These are phyloP conservation scores for Gila orcuttii DNA, from an alignment of 2,113 vertebrate species.

Conservation along the genomic window DNA sequence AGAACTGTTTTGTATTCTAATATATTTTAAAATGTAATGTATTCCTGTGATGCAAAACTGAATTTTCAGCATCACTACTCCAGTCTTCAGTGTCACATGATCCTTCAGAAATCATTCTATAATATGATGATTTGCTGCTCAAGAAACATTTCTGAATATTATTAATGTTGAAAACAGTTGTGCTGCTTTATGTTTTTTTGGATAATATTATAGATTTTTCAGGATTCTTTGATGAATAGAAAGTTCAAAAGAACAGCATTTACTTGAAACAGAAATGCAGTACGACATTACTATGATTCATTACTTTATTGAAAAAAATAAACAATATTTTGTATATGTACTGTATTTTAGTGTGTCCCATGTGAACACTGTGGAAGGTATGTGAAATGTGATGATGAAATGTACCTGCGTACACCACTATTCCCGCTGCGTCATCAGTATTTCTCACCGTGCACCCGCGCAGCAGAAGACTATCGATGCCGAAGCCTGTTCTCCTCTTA, in stretches of 20 bases:
- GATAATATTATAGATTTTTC: no score
- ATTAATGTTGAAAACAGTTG: no score
- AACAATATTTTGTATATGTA: neutral
- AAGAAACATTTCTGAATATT: no score
- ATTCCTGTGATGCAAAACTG: neutral
- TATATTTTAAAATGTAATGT: neutral
- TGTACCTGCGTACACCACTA: conserved; percentile 94
- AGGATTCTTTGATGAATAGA: no score
- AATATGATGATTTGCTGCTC: no score
- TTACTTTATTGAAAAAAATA: neutral
- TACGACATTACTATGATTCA: neutral
- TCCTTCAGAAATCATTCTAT: neutral
- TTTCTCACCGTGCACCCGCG: conserved; percentile 92
- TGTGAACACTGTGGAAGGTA: neutral
- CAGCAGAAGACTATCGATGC: conserved; percentile 89
- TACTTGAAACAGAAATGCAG: neutral
- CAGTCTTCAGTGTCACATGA: neutral
- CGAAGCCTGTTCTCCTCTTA: conserved; percentile 79
- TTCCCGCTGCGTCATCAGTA: conserved; percentile 87
- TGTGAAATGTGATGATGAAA: neutral
- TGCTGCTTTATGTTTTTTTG: no score
- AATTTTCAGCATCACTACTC: neutral
- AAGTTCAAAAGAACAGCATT: no score
- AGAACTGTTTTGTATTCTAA: neutral
- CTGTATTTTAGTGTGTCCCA: neutral